Conservation (phyloP, 2,113 vertebrate species). For the Rhinichthys klamathensis region DNA sequence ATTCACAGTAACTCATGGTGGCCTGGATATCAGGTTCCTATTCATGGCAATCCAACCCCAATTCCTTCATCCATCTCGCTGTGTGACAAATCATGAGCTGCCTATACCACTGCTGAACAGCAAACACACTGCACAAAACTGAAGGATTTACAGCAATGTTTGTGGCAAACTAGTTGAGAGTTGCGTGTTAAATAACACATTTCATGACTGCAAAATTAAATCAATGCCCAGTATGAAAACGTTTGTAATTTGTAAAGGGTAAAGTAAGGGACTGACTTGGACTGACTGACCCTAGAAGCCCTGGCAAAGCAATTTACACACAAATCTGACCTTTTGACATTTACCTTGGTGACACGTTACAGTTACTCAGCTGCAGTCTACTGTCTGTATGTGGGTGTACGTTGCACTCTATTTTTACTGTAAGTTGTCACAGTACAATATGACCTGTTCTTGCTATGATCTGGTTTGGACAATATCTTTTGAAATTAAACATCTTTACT, state of each 20-base stretch:
- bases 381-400: not conserved
- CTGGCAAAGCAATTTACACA: not conserved
- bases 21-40: conserved; percentile 58
- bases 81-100: conserved; percentile 59
- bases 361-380: conserved; percentile 1
- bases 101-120: not conserved
- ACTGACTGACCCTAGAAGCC: not conserved
- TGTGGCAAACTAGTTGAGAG: not conserved
- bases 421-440: not conserved
- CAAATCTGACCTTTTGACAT: not conserved
- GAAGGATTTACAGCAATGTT: conserved; percentile 15
- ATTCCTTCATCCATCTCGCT: conserved; percentile 34
- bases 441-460: not conserved
- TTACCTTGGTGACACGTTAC: conserved; percentile 35
- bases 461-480: too few relatives aligned
- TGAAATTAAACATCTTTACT: not conserved
- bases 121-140: not conserved
- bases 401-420: too few relatives aligned
- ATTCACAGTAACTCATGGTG: conserved; percentile 55
- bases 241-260: not conserved
- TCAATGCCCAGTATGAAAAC: not conserved
- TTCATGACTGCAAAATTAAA: not conserved
- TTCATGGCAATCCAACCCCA: conserved; percentile 39
- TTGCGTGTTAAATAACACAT: not conserved
- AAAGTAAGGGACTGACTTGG: not conserved